Percentiles rank a stretch among this genome's conserved stretches.
phyloP scores from a whole-genome alignment of 2,888 invertebrate genomes.

The Mamestra brassicae region DNA sequence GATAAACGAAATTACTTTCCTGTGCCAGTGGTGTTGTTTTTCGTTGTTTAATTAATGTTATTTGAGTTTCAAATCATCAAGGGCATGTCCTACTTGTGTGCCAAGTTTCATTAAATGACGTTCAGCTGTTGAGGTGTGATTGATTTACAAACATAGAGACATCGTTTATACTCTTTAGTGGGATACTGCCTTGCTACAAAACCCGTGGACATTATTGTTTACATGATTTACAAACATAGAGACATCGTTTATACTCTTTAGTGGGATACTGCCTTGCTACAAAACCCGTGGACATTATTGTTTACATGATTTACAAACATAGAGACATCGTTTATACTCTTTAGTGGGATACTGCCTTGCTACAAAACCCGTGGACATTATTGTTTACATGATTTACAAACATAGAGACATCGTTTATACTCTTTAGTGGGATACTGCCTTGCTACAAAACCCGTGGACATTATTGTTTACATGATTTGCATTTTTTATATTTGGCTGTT shows the following conservation, averaged over 20 bases:
- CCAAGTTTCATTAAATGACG: background rate
- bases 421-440: background rate
- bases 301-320: background rate
- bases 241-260: background rate
- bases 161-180: background rate
- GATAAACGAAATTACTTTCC: no score
- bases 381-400: background rate
- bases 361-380: background rate
- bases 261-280: background rate
- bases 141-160: background rate
- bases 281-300: background rate
- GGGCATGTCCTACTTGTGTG: background rate
- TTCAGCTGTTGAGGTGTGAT: background rate
- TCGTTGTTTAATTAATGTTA: no score
- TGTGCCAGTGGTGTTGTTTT: no score
- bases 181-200: background rate
- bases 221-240: background rate
- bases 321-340: background rate
- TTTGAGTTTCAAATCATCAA: no score
- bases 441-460: background rate
- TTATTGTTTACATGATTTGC: background rate
- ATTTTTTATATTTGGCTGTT: background rate
- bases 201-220: background rate
- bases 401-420: background rate
- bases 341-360: background rate